Evolutionary conservation across 1,140 invertebrate species (phyloP), one percentile per base, ranked within the genome.

Genomic region (Lepidurus arcticus): DNA sequence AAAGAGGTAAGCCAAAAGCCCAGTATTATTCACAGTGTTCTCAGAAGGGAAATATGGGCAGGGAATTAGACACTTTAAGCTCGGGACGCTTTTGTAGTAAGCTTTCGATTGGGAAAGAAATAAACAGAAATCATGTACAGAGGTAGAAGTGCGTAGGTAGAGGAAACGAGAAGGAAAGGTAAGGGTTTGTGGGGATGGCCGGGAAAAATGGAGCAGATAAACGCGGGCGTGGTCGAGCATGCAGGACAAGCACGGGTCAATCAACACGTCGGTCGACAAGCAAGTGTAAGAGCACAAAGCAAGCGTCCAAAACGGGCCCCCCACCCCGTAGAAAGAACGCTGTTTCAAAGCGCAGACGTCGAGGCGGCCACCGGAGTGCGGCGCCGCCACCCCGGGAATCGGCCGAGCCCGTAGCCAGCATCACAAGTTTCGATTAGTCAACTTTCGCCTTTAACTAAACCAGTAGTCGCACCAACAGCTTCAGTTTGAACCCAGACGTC

Each of bases 241-340:
- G 53, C 53, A 65, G 53, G 53, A 65, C 53, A 65, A 65, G 53
- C 53, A 65, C 53, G 53, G 53, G 53, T 65, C 53, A 65, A 65
- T 65, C 53, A 65, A 65, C 53, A 65, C 53, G 53, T 65, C 13
- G 53, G 53, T 65, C 13, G 53, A 65, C 53, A 65, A 65, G 53
- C 53, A 65, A 65, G 53, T 65, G 53, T 21, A 65, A 65, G 53
- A 65, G 53, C 53, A 65, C 53, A 65, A 65, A 65, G 53, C 53
- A 65, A 65, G 53, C 53, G 21, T 16, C 53, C 53, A 13, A 7
- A 65, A 65, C 53, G 53, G n/a, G n/a, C 16, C 53, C 21, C 10
- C 45, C 45, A 1, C 53, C 53, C 16, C 53, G 13, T 16, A 11
- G 45, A 47, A 47, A 47, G 45, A 47, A 16, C 45, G 10, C 1